These are phyloP conservation scores for Takifugu flavidus DNA, from an alignment of 2,113 vertebrate genomes.

Conservation along the genomic window DNA sequence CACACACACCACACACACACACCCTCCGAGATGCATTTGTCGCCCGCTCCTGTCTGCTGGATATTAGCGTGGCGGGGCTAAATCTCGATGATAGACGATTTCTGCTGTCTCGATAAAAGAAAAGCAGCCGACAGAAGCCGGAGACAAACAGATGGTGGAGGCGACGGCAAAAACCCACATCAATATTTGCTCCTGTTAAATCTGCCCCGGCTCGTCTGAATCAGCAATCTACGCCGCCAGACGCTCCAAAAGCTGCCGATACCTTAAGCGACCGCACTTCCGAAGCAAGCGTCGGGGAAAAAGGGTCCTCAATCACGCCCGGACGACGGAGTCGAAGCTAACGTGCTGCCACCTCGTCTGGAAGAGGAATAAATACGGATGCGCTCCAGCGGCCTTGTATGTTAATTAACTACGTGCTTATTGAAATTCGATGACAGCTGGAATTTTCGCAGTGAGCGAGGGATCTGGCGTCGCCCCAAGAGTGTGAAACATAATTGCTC, in stretches of 20 bases:
- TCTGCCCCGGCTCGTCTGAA: conserved; percentile 22
- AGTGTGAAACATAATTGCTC: conserved; percentile 73
- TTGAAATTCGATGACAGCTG: conserved; percentile 77
- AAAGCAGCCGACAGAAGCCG: conserved; percentile 36
- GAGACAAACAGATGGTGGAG: conserved; percentile 39
- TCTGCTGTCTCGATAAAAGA: conserved; percentile 64
- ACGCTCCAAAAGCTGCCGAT: conserved; percentile 5
- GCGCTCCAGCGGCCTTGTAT: conserved; percentile 69
- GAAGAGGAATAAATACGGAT: conserved; percentile 68
- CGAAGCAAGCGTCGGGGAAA: conserved; percentile 33
- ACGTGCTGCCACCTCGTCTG: conserved; percentile 43
- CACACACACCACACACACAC: conserved; percentile 3
- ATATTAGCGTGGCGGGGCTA: conserved; percentile 61
- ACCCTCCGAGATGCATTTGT: conserved; percentile 52
- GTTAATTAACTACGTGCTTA: conserved; percentile 78
- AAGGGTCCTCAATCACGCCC: conserved; percentile 38
- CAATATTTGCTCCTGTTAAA: conserved; percentile 33
- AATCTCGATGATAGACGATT: conserved; percentile 68
- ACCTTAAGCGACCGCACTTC: conserved; percentile 23
- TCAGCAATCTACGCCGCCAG: conserved; percentile 7
- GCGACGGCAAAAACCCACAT: conserved; percentile 35
- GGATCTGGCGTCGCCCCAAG: conserved; percentile 58
- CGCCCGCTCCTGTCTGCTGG: conserved; percentile 54
- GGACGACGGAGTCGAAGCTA: conserved; percentile 37
- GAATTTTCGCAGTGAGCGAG: conserved; percentile 65